Evolutionary conservation across 2,888 invertebrate genomes (phyloP), one percentile per base, ranked within the genome.

Genomic region (Euzetes globulus): DNA sequence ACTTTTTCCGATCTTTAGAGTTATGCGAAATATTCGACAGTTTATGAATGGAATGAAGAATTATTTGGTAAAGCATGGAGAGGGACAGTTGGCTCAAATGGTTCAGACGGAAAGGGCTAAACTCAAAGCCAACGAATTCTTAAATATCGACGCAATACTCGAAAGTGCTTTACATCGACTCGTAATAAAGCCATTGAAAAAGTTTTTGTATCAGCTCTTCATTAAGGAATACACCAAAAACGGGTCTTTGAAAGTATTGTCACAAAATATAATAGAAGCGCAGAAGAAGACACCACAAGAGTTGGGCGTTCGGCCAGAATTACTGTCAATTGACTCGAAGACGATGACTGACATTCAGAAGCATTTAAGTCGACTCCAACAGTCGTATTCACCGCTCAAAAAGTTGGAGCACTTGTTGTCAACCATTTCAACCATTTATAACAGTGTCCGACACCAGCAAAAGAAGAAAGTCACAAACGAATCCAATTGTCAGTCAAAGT

Each of bases 11-110:
- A 29, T 13, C 1, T 41, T 15, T 22, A 74, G 47, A 72, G 75
- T 73, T 58, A 37, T 73, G 33, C 71, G 79, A 7, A 77, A 84
- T 83, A 82, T 95, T 86, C 87, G 96, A 0, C 95, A 96, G 83
- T 98, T 97, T 82, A 95, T 97, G 92, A 95, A 92, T 19, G 97
- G 96, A 74, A 96, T 98, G 90, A 97, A 97, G 83, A 98, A 98
- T 83, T 98, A 96, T 83, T 86, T 97, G 76, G 92, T 96, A 45
- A 95, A 95, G 81, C 94, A 95, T 80, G 96, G 96, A 22, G 96
- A 97, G 82, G 89, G 91, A 77, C 92, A 92, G 79, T 91, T 97
- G 82, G 92, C 93, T 81, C 90, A 89, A 79, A 90, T 95, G 82
- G 92, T 97, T 65, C 92, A 94, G 82, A 88, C 89, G 80, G 92